A percentile compares a stretch with the other conserved stretches of the same genome.
Conservation (phyloP, 2,797 vertebrate genomes). For the Mallotus villosus region DNA sequence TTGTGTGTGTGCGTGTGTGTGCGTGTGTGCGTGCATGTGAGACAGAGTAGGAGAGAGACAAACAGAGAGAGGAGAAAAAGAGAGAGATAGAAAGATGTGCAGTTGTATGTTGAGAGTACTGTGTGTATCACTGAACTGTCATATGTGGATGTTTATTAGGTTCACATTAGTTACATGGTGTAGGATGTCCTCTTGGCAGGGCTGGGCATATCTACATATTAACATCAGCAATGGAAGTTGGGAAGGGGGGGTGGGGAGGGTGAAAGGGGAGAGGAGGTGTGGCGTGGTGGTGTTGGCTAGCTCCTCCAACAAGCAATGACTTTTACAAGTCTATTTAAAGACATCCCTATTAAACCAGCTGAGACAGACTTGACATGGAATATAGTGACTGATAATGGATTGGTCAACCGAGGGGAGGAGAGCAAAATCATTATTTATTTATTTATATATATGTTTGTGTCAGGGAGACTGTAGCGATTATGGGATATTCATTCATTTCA, state of each 20-base stretch:
- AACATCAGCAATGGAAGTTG: background rate
- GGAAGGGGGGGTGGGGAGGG: background rate
- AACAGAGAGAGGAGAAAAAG: background rate
- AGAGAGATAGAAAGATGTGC: background rate
- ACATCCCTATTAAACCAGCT: background rate
- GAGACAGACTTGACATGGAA: background rate
- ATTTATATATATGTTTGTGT: background rate
- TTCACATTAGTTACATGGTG: background rate
- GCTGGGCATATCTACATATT: background rate
- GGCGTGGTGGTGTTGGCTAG: background rate
- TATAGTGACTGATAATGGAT: too few species aligned
- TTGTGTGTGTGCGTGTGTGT: background rate
- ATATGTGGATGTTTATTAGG: too few species aligned
- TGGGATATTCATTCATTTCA: too few species aligned
- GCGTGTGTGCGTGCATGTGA: background rate
- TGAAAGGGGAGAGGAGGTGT: background rate
- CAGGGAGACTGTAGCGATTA: background rate
- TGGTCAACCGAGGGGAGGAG: background rate
- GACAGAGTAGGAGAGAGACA: background rate
- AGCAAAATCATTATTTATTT: background rate
- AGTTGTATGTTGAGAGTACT: background rate
- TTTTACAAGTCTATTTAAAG: conserved; percentile 9
- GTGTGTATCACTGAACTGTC: background rate
- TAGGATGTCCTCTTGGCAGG: background rate
- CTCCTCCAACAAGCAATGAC: background rate